A percentile compares a stretch with the other conserved stretches of the same genome.
phyloP scores from a whole-genome alignment of 2,888 invertebrate species.

The Conomelus anceps region DNA sequence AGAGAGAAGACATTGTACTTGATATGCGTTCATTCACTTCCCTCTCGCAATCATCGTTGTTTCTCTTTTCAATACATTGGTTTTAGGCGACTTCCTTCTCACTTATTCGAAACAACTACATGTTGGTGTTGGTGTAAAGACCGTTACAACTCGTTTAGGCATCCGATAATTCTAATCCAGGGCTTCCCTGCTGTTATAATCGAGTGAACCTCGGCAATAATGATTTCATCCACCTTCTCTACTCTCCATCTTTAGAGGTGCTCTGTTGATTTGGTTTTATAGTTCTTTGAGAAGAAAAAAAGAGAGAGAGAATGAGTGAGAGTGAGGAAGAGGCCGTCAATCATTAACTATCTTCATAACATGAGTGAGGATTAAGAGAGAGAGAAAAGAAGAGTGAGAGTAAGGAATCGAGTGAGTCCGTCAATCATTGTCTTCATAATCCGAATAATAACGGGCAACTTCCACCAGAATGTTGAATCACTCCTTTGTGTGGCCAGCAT shows the following conservation, averaged over 20 bases:
- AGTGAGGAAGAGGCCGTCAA: neutral
- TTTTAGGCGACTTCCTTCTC: neutral
- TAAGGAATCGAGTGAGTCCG: neutral
- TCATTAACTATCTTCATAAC: neutral
- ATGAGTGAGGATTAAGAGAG: neutral
- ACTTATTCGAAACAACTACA: neutral
- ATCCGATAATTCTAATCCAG: neutral
- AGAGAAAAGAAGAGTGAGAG: neutral
- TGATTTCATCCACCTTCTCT: neutral
- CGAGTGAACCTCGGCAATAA: neutral
- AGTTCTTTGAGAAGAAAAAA: too few species aligned
- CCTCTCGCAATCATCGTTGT: neutral
- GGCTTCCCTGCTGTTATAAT: neutral
- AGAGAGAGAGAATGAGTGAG: neutral
- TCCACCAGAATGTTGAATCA: neutral
- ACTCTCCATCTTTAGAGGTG: neutral
- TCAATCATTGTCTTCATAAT: neutral
- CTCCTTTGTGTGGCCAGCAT: neutral
- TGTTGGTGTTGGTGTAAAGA: neutral
- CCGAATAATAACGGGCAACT: neutral
- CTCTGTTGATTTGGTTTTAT: neutral
- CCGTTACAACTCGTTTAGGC: neutral
- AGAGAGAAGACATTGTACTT: too few species aligned
- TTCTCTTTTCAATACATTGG: neutral
- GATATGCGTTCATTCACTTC: neutral